Evolutionary conservation across 2,113 vertebrate genomes (phyloP).

Genomic region (Azemiops feae): DNA sequence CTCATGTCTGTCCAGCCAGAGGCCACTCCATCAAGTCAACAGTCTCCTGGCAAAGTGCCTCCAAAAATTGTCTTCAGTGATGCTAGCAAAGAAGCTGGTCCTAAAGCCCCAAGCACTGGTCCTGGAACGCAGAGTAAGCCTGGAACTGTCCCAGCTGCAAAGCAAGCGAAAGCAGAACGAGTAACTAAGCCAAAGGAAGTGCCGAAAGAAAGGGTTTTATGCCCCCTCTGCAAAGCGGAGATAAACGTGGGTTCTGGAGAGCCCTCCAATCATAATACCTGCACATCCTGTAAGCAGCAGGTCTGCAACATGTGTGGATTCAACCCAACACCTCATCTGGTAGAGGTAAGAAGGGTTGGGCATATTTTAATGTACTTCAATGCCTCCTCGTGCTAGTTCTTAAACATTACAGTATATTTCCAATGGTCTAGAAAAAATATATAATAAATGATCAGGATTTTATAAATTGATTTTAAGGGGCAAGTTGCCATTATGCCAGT

Average conservation of each 20-base stretch:
- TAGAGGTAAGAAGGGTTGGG: slow-evolving; percentile 82
- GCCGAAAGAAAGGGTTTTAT: slow-evolving; percentile 79
- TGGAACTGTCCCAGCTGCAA: slow-evolving; percentile 1
- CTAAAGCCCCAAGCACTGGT: slow-evolving; percentile 71
- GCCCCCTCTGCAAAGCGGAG: slow-evolving; percentile 93
- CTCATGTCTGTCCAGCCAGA: slow-evolving; percentile 91
- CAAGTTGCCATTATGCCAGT: background rate
- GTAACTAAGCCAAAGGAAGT: slow-evolving; percentile 75
- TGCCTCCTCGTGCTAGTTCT: background rate
- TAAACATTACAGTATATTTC: background rate
- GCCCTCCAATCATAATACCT: slow-evolving; percentile 90
- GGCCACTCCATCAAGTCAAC: slow-evolving; percentile 76
- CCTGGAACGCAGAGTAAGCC: slow-evolving; percentile 67
- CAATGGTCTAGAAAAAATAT: background rate
- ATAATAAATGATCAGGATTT: background rate
- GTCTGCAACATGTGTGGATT: slow-evolving; percentile 99
- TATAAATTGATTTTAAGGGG: background rate
- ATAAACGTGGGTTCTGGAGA: slow-evolving; percentile 83
- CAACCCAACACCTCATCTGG: slow-evolving; percentile 93
- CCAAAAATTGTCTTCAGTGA: slow-evolving; percentile 87
- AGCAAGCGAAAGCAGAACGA: slow-evolving; percentile 67
- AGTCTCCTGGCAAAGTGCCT: slow-evolving; percentile 82
- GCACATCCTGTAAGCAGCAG: slow-evolving; percentile 89
- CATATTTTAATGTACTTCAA: background rate
- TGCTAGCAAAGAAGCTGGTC: slow-evolving; percentile 79